A percentile compares a stretch with the other conserved stretches of the same genome.
phyloP scores from a whole-genome alignment of 2,888 invertebrate genomes.

The Copidosoma aretas region DNA sequence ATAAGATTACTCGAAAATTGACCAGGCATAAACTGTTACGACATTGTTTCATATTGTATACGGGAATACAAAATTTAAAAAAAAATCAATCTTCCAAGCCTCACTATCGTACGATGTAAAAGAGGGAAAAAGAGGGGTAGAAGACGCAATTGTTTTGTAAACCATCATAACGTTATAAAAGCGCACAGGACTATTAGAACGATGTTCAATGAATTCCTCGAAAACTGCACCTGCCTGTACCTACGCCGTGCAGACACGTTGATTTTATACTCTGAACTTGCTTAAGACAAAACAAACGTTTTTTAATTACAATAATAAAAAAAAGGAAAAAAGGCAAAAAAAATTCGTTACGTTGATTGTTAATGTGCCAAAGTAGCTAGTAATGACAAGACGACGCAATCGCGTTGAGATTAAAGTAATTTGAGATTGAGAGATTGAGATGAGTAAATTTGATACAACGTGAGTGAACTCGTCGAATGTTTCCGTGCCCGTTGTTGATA shows the following conservation, averaged over 20 bases:
- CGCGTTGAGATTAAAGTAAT: conserved; percentile 5
- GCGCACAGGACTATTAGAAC: conserved; percentile 27
- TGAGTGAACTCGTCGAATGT: conserved; percentile 16
- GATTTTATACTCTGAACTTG: conserved; percentile 26
- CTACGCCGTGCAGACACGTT: conserved; percentile 9
- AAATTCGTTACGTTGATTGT: conserved; percentile 36
- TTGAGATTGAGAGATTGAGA: conserved; percentile 1
- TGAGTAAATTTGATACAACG: conserved; percentile 7
- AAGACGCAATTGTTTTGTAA: conserved; percentile 17
- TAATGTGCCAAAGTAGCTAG: conserved; percentile 39
- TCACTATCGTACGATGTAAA: not conserved
- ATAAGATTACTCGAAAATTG: too few species aligned
- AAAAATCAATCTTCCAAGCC: conserved; percentile 26
- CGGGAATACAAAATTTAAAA: conserved; percentile 8
- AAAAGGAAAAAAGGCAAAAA: conserved; percentile 6
- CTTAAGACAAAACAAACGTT: conserved; percentile 22
- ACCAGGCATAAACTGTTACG: too few species aligned
- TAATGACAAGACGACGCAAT: conserved; percentile 19
- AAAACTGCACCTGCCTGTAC: conserved; percentile 12
- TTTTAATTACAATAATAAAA: conserved; percentile 19
- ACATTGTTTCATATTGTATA: conserved; percentile 5
- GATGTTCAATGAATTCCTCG: conserved; percentile 8
- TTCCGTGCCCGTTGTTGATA: conserved; percentile 31
- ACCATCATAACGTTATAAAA: not conserved
- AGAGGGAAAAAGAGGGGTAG: too few species aligned